Evolutionary conservation across 1,140 invertebrate species (phyloP).

Genomic region (Drosophila serrata): DNA sequence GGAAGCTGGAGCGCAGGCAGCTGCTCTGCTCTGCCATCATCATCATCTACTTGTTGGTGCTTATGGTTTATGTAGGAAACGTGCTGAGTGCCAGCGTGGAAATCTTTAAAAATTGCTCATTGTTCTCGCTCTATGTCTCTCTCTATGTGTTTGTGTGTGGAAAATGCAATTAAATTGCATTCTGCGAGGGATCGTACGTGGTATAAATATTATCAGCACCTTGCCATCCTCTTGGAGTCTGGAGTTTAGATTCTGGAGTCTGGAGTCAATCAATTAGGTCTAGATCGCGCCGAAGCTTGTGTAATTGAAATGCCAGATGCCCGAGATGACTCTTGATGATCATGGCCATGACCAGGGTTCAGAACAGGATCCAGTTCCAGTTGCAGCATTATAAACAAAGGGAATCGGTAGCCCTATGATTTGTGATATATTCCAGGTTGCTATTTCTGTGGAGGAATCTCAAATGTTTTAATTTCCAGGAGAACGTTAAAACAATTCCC

Average conservation of each 20-base stretch:
- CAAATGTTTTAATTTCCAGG: constrained; percentile 48
- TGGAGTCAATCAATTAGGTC: constrained; percentile 76
- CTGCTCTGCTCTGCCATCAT: constrained; percentile 7
- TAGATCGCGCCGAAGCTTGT: constrained; percentile 63
- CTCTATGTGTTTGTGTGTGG: constrained; percentile 26
- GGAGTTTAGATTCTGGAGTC: constrained; percentile 26
- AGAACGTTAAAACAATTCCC: constrained; percentile 10
- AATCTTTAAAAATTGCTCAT: constrained; percentile 62
- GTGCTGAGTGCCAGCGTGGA: constrained; percentile 72
- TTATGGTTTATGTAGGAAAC: constrained; percentile 79
- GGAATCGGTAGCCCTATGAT: constrained; percentile 2
- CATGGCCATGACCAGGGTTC: constrained; percentile 37
- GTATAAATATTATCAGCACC: constrained; percentile 77
- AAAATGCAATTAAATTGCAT: constrained; percentile 79
- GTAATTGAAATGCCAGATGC: constrained; percentile 75
- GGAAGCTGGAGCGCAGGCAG: constrained; percentile 20
- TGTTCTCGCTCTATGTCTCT: constrained; percentile 37
- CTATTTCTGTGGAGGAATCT: constrained; percentile 44
- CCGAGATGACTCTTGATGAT: constrained; percentile 13
- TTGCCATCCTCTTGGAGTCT: constrained; percentile 24
- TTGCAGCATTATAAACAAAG: not conserved
- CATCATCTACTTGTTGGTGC: constrained; percentile 44
- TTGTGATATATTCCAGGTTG: constrained; percentile 39
- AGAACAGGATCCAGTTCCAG: constrained; percentile 18
- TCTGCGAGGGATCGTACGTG: constrained; percentile 49